Evolutionary conservation across 2,888 invertebrate genomes (phyloP), one percentile per base, ranked within the genome.

Genomic region (Loripinus fragilis): DNA sequence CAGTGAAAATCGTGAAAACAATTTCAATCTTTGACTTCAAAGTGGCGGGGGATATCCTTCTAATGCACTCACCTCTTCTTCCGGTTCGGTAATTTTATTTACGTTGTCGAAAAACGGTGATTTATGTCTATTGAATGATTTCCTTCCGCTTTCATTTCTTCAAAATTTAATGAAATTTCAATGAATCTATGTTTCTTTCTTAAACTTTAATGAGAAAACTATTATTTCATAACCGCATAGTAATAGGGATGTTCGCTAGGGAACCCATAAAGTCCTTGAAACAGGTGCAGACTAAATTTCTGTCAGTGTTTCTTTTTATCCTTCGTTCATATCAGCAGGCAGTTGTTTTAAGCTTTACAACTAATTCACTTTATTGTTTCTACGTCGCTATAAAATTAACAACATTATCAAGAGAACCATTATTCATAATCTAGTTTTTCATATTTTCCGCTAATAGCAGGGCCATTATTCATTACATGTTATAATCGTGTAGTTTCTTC

Each of bases 351-450:
- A 60, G 60, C 33, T 30, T 60, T 20, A 33, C 2, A 60, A 23
- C 60, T 60, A 60, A 60, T 60, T 60, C 60, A 60, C 60, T 60
- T 60, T 33, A 60, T 60, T 60, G 60, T 60, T 60, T 60, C 33
- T 60, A 60, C 33, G 60, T 60, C 60, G 60, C 60, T 60, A 60
- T 60, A 60, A 60, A 60, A 60, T 60, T 60, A 60, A 60, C 60
- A 60, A 33, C 33, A 23, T 33, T 60, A 60, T 33, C 60, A 60
- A 33, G 33, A 33, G 60, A 60, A 60, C 25, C 60, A 60, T 60
- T 60, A 60, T 60, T 60, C 60, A 60, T 60, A 60, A 60, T 60
- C 60, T 60, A 60, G 60, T 60, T 60, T 60, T 60, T 60, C 60
- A 60, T 60, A 60, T 60, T 60, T 60, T 60, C 28, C 60, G 60